Base-by-base conservation (phyloP, 2,797 vertebrate species). In the Centropyge bicolor region DNA sequence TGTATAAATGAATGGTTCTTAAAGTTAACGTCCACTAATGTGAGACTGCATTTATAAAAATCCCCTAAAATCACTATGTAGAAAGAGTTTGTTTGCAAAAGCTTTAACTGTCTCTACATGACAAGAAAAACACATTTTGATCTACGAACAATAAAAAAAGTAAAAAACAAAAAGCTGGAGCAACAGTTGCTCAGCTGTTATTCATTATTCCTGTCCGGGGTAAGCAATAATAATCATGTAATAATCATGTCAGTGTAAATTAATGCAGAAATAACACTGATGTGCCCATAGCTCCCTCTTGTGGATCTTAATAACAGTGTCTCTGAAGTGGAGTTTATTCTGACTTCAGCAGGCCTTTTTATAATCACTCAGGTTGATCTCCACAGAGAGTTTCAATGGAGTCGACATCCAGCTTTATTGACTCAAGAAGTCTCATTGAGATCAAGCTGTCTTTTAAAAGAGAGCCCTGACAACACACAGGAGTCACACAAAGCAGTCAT, bases 211-310 rank as follows among this genome's bases (percentile, higher is more conserved):
- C 12, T 66, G 5, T 67, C 16, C 66, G 56, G 43, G 17, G 36
- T 49, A 8, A 13, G n/a, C 4, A 12, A 65, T 10, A 43, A 0
- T 4, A 31, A 27, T 60, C 0, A 13, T 35, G 27, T 3, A 5
- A 24, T 11, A 17, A 40, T 31, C 12, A 12, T 22, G 14, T 22
- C 11, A 6, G 12, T 24, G 14, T 14, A 14, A 22, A 51, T 20
- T 22, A 40, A n/a, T 22, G 19, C 20, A 46, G 31, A 46, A 5
- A 11, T 14, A 14, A 6, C 40, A 27, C 12, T 17, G 27, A 20
- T 19, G 27, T 31, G 74, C 7, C 45, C 10, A 55, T 43, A 59
- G 84, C 90, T 8, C 92, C 87, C 82, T 89, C 91, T 86, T 71
- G 89, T 92, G 93, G 89, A 40, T 64, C 4, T 17, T 0, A 66